Evolutionary conservation across 2,888 invertebrate species (phyloP), one percentile per base, ranked within the genome.

Genomic region (Adelphocoris suturalis): DNA sequence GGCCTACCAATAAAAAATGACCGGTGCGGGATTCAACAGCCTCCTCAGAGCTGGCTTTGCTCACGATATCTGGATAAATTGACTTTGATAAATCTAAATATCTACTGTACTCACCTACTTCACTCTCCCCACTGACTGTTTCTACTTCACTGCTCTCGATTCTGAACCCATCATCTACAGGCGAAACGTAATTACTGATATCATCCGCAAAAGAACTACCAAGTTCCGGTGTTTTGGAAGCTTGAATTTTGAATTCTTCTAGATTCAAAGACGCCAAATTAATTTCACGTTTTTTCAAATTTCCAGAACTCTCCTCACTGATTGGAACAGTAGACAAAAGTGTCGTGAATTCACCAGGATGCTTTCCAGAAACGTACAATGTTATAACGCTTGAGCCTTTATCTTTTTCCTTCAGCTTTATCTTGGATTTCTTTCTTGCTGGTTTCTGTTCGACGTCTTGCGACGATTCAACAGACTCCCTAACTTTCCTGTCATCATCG

Each of bases 261-360:
- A 95, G 94, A 90, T 94, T 84, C 23, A 82, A 93, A 68, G 94
- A 94, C 93, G 95, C 94, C 80, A 96, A 94, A 93, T 96, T 96
- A 5, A 91, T 92, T 89, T 94, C 93, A 90, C 94, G 93, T 92
- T 94, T 93, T 89, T 94, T 93, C 85, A 94, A 93, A 4, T 93
- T 93, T 2, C 93, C 93, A 1, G 94, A 94, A 91, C 95, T 95
- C 23, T 96, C 96, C 86, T 96, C 95, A 61, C 95, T 96, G 61
- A 95, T 94, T 85, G 96, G 95, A 0, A 98, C 96, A 0, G 98
- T 98, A 11, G 97, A 97, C n/a, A 98, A 93, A 7, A 98, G 96
- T 0, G 98, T 98, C 92, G 97, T 98, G 92, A 98, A 98, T 93
- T 98, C 98, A 2, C 98, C 98, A 3, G 98, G 98, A 91, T 96